These are phyloP conservation scores for Leiothrix lutea DNA, from an alignment of 2,113 vertebrate species.

Conservation along the genomic window DNA sequence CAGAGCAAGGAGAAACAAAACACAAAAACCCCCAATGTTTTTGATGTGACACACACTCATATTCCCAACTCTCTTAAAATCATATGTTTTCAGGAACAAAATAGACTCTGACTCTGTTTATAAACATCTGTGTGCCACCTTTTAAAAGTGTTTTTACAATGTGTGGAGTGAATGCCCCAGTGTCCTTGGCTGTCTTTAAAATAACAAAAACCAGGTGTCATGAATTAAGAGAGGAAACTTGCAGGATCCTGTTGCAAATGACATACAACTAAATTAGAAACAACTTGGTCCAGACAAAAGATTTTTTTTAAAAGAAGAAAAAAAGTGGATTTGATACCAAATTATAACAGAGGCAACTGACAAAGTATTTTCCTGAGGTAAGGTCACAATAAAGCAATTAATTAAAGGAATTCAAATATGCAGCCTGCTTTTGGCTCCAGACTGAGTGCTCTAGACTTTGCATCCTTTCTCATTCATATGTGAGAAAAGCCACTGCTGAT, in stretches of 20 bases:
- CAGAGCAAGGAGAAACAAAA: neutral
- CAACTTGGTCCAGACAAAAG: conserved; percentile 63
- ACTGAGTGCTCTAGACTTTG: neutral
- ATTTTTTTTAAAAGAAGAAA: neutral
- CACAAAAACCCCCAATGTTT: fast-evolving
- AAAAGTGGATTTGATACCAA: neutral
- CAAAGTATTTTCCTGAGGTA: conserved; percentile 51
- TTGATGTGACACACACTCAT: neutral
- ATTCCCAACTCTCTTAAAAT: neutral
- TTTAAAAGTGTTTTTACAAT: conserved; percentile 60
- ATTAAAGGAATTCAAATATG: conserved; percentile 54
- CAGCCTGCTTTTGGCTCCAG: neutral
- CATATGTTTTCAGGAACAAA: neutral
- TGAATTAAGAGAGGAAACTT: conserved; percentile 60
- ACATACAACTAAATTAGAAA: conserved; percentile 70
- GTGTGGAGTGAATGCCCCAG: conserved; percentile 45
- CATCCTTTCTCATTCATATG: neutral
- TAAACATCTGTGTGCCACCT: neutral
- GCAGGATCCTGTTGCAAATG: conserved; percentile 67
- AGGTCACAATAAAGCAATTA: conserved; percentile 65
- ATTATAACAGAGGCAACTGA: conserved; percentile 42
- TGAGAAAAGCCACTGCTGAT: neutral
- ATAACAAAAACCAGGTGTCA: conserved; percentile 72
- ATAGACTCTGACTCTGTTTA: neutral
- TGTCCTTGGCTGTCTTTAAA: conserved; percentile 47